Evolutionary conservation across 2,113 vertebrate genomes (phyloP), one percentile per base, ranked within the genome.

Genomic region (Hippocampus zosterae): DNA sequence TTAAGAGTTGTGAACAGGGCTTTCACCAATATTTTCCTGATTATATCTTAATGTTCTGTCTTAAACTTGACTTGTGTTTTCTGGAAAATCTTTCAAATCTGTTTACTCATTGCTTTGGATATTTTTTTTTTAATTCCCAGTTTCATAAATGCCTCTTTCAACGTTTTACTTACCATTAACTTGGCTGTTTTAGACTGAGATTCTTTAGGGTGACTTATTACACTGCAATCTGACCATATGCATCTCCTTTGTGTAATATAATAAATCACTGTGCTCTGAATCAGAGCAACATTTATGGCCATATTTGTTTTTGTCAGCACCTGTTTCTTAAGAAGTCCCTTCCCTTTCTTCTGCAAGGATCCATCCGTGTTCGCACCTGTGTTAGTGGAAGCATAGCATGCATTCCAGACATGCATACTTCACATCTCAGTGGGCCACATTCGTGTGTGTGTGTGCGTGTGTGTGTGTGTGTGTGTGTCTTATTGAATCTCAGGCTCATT

Each of bases 351-450:
- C 73, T 70, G 74, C 29, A 15, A 3, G 46, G 52, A 60, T 67
- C 63, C 52, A 68, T 66, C 65, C 61, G 68, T 75, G 68, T 85
- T 78, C 73, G 73, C 85, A 90, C 87, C 88, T 88, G 87, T 89
- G 86, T 87, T 87, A 88, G 83, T 87, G 78, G 85, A 88, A 84
- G 85, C 86, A 82, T 89, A 84, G 74, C 85, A 78, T 72, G 79
- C 87, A 90, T 89, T 87, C 88, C 87, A 87, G 84, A 87, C 86
- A 85, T 90, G 87, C 71, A 89, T 89, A 88, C 69, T 76, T 90
- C 65, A 68, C 74, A 63, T 74, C 87, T 89, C 85, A 86, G 85
- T 87, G 82, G 84, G 73, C 83, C 81, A 83, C 85, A 86, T 87
- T 86, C 81, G 81, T 84, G 70, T 70, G 21, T 33, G 65, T 74